phyloP scores from a whole-genome alignment of 2,797 vertebrate genomes.

The Coranthus polyacanthus region DNA sequence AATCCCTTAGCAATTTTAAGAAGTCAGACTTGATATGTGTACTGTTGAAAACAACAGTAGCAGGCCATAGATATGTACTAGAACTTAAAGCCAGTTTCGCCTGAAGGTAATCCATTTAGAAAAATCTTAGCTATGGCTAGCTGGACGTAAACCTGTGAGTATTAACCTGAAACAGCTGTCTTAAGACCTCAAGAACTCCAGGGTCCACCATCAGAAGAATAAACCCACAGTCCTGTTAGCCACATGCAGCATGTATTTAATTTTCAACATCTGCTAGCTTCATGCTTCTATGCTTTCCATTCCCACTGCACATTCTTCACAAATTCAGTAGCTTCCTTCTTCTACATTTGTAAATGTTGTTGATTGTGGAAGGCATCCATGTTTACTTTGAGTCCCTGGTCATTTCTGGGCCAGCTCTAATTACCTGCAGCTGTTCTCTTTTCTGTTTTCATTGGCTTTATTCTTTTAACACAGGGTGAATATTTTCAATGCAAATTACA shows the following conservation, averaged over 20 bases:
- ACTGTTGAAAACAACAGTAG: constrained; percentile 56
- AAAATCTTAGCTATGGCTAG: constrained; percentile 58
- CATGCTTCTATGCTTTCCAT: constrained; percentile 90
- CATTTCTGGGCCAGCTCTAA: constrained; percentile 92
- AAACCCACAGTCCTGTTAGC: constrained; percentile 80
- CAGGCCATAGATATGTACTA: constrained; percentile 40
- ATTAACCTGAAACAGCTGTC: constrained; percentile 84
- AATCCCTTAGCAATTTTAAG: constrained; percentile 48
- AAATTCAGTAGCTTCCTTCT: constrained; percentile 99
- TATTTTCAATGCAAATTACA: constrained; percentile 92
- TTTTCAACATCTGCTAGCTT: constrained; percentile 94
- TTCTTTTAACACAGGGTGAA: constrained; percentile 87
- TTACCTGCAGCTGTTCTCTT: constrained; percentile 94
- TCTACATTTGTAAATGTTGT: constrained; percentile 97
- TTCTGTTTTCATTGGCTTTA: constrained; percentile 90
- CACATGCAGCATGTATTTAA: constrained; percentile 89
- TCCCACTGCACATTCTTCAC: constrained; percentile 94
- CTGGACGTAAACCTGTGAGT: constrained; percentile 77
- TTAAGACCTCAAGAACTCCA: constrained; percentile 64
- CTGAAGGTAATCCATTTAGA: constrained; percentile 62
- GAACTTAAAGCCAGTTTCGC: constrained; percentile 47
- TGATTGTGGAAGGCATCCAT: constrained; percentile 97
- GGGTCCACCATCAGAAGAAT: constrained; percentile 81
- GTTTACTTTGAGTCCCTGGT: constrained; percentile 96
- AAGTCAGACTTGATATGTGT: constrained; percentile 37